Conservation (phyloP, 2,888 invertebrate genomes). For the Pyrochroa serraticornis region DNA sequence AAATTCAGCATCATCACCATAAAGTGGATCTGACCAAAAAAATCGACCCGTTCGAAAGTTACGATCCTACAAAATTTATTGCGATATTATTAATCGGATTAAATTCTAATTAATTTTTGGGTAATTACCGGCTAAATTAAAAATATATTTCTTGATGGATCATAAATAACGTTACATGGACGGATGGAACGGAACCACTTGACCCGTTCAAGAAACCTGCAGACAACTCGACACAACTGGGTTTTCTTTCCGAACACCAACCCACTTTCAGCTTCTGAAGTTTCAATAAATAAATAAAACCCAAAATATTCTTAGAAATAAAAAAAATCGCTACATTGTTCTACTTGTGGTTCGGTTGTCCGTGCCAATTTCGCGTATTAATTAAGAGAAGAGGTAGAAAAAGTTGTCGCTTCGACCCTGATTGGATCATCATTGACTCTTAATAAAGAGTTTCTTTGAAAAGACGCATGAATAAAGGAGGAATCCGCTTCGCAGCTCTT, state of each 20-base stretch:
- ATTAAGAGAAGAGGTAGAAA: background rate
- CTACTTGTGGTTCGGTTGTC: background rate
- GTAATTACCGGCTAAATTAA: background rate
- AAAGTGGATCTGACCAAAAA: too few species aligned
- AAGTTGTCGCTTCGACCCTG: background rate
- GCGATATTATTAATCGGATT: slow-evolving; percentile 14
- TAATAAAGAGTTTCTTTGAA: slow-evolving; percentile 6
- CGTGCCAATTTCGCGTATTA: slow-evolving; percentile 7
- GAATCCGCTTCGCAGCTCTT: background rate
- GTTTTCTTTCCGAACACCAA: too few species aligned
- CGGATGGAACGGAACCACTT: too few species aligned
- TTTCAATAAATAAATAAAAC: too few species aligned
- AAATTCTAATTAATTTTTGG: slow-evolving; percentile 14
- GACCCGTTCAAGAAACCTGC: too few species aligned
- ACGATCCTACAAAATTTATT: slow-evolving; percentile 10
- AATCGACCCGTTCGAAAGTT: too few species aligned
- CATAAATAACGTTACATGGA: slow-evolving; percentile 9
- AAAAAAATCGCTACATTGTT: too few species aligned
- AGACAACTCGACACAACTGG: too few species aligned
- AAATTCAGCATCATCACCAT: too few species aligned
- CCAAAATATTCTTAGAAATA: too few species aligned
- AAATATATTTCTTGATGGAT: slow-evolving; percentile 3
- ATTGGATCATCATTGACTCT: background rate
- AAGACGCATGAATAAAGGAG: slow-evolving; percentile 7
- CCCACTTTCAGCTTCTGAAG: too few species aligned